phyloP scores from a whole-genome alignment of 2,888 invertebrate species.

The Ectemnius continuus region DNA sequence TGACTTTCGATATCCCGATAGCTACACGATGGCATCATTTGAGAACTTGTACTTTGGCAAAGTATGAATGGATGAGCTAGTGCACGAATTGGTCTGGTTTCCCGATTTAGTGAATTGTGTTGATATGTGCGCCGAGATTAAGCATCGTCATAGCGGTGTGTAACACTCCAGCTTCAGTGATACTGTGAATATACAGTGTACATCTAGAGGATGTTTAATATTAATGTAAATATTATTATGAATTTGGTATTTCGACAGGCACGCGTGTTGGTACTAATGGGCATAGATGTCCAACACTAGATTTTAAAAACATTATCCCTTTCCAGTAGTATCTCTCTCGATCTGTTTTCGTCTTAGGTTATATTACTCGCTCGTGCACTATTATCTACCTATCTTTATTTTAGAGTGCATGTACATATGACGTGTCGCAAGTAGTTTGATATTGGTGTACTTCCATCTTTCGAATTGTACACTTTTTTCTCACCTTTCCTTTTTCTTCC shows the following conservation, averaged over 20 bases:
- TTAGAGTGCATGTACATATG: conserved; percentile 29
- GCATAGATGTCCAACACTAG: conserved; percentile 47
- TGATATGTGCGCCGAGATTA: not conserved
- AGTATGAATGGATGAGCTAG: too few relatives aligned
- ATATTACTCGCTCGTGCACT: conserved; percentile 14
- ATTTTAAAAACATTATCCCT: conserved; percentile 11
- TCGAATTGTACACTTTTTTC: conserved; percentile 12
- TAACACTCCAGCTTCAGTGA: conserved; percentile 44
- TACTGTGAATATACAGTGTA: conserved; percentile 1
- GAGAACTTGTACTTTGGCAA: too few relatives aligned
- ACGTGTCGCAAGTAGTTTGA: not conserved
- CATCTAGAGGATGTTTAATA: not conserved
- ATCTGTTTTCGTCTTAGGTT: conserved; percentile 22
- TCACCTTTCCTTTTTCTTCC: not conserved
- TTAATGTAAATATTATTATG: conserved; percentile 51
- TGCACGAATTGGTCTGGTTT: too few relatives aligned
- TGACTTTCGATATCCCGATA: too few relatives aligned
- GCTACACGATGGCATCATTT: too few relatives aligned
- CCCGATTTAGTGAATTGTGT: too few relatives aligned
- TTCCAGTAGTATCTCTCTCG: conserved; percentile 16
- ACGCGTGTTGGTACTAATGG: conserved; percentile 40
- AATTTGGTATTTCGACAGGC: conserved; percentile 8
- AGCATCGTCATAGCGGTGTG: conserved; percentile 10
- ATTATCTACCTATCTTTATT: conserved; percentile 15
- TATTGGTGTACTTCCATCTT: conserved; percentile 1